Percentiles rank a stretch among this genome's conserved stretches.
phyloP scores from a whole-genome alignment of 2,797 vertebrate genomes.

The Molossus molossus region DNA sequence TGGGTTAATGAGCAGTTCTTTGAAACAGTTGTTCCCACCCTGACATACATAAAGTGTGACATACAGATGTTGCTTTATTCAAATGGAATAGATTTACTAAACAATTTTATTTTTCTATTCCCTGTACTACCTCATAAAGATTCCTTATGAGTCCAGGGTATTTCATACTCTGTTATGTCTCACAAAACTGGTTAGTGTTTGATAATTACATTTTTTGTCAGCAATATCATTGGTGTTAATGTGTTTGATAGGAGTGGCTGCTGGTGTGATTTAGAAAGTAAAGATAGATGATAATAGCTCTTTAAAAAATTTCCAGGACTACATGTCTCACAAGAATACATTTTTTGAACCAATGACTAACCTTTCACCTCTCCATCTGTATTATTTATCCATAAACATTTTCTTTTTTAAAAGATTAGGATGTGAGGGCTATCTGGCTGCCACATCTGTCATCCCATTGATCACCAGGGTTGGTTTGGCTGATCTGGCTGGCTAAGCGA shows the following conservation, averaged over 20 bases:
- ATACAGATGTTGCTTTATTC: constrained; percentile 20
- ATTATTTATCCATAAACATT: neutral
- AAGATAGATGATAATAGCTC: neutral
- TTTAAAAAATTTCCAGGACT: neutral
- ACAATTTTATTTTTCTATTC: neutral
- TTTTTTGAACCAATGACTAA: neutral
- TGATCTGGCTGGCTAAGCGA: neutral
- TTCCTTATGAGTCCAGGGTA: neutral
- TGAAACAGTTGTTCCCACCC: neutral
- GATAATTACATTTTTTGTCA: neutral
- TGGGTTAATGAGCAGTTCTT: constrained; percentile 39
- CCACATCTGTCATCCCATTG: neutral
- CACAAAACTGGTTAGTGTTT: constrained; percentile 5
- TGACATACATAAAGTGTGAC: neutral
- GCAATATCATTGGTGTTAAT: neutral
- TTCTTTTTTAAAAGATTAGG: neutral
- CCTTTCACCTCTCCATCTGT: neutral
- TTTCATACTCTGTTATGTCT: neutral
- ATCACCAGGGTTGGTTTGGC: neutral
- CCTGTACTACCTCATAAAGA: neutral
- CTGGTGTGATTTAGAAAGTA: constrained; percentile 40
- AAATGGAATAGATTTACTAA: neutral
- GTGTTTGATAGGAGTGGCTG: neutral
- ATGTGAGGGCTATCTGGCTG: neutral
- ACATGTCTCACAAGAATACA: neutral